phyloP scores from a whole-genome alignment of 2,113 vertebrate genomes.

The Vulpes lagopus region DNA sequence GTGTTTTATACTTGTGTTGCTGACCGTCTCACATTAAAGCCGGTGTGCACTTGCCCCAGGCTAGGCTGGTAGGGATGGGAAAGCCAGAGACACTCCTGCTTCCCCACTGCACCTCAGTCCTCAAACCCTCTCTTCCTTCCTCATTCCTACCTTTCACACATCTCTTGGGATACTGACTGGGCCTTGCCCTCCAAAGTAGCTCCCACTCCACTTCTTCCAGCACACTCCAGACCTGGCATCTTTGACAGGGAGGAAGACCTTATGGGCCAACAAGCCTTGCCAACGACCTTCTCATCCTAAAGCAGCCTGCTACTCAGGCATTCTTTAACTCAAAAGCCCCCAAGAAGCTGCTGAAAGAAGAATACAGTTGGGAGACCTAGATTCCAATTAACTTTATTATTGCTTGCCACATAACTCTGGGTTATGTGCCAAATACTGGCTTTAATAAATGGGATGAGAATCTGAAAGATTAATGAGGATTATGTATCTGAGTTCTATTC shows the following conservation, averaged over 20 bases:
- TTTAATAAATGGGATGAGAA: conserved; percentile 71
- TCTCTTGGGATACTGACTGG: not conserved
- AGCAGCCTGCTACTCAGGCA: not conserved
- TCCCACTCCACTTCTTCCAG: too few species aligned
- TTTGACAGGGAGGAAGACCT: not conserved
- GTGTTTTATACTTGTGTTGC: not conserved
- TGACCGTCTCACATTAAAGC: not conserved
- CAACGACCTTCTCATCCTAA: not conserved
- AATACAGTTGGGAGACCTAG: conserved; percentile 35
- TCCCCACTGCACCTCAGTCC: not conserved
- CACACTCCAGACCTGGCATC: not conserved
- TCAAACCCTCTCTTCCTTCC: not conserved
- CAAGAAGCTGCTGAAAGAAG: conserved; percentile 45
- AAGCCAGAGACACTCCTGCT: not conserved
- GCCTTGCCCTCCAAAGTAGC: not conserved
- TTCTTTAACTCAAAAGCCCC: not conserved
- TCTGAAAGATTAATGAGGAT: conserved; percentile 75
- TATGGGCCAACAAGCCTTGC: not conserved
- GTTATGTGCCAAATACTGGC: conserved; percentile 54
- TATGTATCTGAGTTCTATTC: conserved; percentile 45
- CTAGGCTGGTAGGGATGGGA: not conserved
- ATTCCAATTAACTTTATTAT: conserved; percentile 61
- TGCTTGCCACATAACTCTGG: conserved; percentile 29
- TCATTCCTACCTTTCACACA: not conserved
- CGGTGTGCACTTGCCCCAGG: not conserved